Evolutionary conservation across 2,888 invertebrate genomes (phyloP), one percentile per base, ranked within the genome.

Genomic region (Cordilura impudica): DNA sequence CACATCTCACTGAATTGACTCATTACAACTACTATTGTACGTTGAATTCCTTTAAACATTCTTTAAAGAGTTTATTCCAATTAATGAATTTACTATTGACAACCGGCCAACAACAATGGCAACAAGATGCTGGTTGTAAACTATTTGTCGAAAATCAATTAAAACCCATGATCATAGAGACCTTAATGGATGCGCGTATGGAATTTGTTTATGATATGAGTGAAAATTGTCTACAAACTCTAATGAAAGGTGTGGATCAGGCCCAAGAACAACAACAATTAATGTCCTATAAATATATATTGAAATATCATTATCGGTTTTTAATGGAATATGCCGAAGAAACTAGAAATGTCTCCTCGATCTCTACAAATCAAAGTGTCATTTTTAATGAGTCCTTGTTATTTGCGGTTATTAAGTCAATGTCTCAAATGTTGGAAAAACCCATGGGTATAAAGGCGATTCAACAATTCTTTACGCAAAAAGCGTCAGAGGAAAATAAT

Each of bases 351-450:
- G n/a, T n/a, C n/a, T 58, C 81, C 2, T 78, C 82, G 0, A 74
- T 81, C 4, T 78, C 81, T 0, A 47, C 47, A 2, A 66, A 67
- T 3, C 75, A 81, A 67, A 82, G 85, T 35, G 84, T 85, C n/a
- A 82, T 86, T 2, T 78, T 88, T 2, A 85, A 89, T 19, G 87
- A 89, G 19, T 85, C 86, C 1, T 86, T 90, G 80, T 75, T 89
- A 23, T 86, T 89, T 75, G 86, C 88, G 2, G 87, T 89, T 26
- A 89, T 90, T 81, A 94, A 94, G 84, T 97, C 96, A 85, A 95
- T 97, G 93, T 96, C 97, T 87, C 94, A 94, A 84, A 93, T 97
- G 82, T 88, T 98, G 19, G 97, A 97, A 66, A 95, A 95, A 79
- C 92, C 94, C 0, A 93, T 95, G 0, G 97, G 97, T 0, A 92